Evolutionary conservation across 1,140 invertebrate genomes (phyloP), one percentile per base, ranked within the genome.

Genomic region (Lepidurus couesii): DNA sequence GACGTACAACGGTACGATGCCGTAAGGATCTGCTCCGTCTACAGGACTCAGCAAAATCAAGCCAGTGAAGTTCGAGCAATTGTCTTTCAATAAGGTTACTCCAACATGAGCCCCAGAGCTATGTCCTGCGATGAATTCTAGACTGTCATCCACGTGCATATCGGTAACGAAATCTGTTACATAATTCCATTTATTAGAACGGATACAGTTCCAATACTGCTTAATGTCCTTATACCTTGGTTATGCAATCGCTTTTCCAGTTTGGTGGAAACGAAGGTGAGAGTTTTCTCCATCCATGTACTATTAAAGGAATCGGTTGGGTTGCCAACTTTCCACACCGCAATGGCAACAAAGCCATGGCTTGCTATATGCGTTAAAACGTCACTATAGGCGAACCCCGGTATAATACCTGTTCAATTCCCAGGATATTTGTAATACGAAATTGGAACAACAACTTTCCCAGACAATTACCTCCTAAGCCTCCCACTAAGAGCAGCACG

Each of bases 31-130:
- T 1, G 79, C 74, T 8, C 83, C 83, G 47, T 83, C 83, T 1
- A 83, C 83, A 1, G 83, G 82, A 75, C 81, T 82, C 1, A 82
- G 45, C 0, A 82, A 74, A 26, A 82, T 78, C 21, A 76, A 44
- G 24, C 78, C 78, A 42, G 44, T 45, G 13, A 42, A 78, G 34
- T 78, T 75, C 42, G 42, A 42, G 26, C 77, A 78, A 16, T 74
- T 10, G 6, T 34, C 78, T 44, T 79, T 74, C 10, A 79, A 42
- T 76, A 44, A 16, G 16, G 78, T 16, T 42, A 79, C 78, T 44
- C 44, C 78, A 11, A 44, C 78, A 45, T 79, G 78, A 21, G 78
- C 24, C 53, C 78, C 78, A 21, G 24, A 43, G n/a, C 74, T 76
- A 78, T 79, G 78, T 8, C 78, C 78, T 7, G 74, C n/a, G 21